Base-by-base conservation (phyloP, 92 coral and sea anemone genomes). In the Blastomussa wellsi region DNA sequence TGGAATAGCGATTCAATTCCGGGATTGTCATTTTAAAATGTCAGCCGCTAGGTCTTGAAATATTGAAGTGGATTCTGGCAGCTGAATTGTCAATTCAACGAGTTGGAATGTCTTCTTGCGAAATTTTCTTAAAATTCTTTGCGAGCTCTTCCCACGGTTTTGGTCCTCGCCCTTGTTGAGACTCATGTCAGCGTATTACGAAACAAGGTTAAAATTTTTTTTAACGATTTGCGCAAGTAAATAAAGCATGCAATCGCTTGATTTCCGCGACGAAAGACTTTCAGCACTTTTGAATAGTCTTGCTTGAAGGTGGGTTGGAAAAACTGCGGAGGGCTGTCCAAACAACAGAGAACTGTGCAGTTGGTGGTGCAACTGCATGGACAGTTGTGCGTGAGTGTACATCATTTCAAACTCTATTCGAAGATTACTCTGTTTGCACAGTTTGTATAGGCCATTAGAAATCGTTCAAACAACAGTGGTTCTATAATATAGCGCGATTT, bases 121-220 rank as follows among this genome's bases (percentile, higher is more conserved):
- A 83, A 74, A 83, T 74, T 57, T 57, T 74, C 72, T 52, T 14
- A 37, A 60, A 83, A 83, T 83, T 83, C 87, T 64, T 83, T 41
- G 36, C 87, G 87, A 62, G 80, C 8, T 64, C 66, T 17, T 67
- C 85, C 35, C 48, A 47, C 72, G 33, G 11, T 26, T 9, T 26
- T 16, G 28, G 77, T 22, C 78, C 26, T 55, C 52, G 66, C 53
- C 86, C 78, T 71, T 62, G 17, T 32, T 17, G 72, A 69, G 47
- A 80, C 60, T 26, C 16, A 10, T 62, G 76, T 80, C 78, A 55
- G 36, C 36, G 17, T 17, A 71, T 72, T 82, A 32, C 86, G 86
- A 82, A 72, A 82, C 70, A 72, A 7, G 6, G 4, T 37, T 42
- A 65, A 38, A 44, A 17, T 16, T 31, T 57, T 78, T 32, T 62